Percentiles rank a stretch among this genome's conserved stretches.
Conservation (phyloP, 2,797 vertebrate genomes). For the Oreochromis grahami region DNA sequence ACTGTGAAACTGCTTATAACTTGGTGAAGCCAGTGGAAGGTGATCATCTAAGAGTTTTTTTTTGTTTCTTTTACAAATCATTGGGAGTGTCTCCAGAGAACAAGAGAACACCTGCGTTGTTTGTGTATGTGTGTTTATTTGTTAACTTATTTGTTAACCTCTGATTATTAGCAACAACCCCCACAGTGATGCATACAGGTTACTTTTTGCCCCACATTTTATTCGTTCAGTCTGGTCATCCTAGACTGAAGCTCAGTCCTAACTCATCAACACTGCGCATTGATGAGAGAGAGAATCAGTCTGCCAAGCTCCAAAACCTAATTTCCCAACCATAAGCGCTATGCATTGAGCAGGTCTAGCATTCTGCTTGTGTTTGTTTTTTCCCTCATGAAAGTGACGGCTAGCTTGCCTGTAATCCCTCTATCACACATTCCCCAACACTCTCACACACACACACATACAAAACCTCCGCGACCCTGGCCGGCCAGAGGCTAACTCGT, state of each 20-base stretch:
- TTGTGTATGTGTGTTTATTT: neutral
- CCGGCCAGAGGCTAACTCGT: conserved; percentile 30
- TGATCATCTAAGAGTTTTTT: neutral
- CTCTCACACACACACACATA: neutral
- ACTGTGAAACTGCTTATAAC: neutral
- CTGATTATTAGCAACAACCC: neutral
- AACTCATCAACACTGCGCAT: neutral
- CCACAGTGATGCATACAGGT: neutral
- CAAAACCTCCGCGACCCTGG: conserved; percentile 21
- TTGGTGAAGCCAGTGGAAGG: neutral
- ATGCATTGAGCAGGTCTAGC: conserved; percentile 1
- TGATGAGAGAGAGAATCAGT: neutral
- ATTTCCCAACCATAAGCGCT: neutral
- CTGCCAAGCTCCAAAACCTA: neutral
- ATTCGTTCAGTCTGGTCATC: neutral
- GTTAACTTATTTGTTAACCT: neutral
- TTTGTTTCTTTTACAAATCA: too few relatives aligned
- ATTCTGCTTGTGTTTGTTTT: conserved; percentile 38
- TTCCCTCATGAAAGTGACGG: conserved; percentile 10
- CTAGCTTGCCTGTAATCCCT: conserved; percentile 29
- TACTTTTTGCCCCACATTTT: neutral
- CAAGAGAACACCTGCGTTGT: neutral
- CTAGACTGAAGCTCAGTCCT: neutral
- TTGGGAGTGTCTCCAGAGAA: neutral
- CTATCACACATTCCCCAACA: conserved; percentile 44